phyloP scores from a whole-genome alignment of 2,797 vertebrate species.

The Ispidina lecontei region DNA sequence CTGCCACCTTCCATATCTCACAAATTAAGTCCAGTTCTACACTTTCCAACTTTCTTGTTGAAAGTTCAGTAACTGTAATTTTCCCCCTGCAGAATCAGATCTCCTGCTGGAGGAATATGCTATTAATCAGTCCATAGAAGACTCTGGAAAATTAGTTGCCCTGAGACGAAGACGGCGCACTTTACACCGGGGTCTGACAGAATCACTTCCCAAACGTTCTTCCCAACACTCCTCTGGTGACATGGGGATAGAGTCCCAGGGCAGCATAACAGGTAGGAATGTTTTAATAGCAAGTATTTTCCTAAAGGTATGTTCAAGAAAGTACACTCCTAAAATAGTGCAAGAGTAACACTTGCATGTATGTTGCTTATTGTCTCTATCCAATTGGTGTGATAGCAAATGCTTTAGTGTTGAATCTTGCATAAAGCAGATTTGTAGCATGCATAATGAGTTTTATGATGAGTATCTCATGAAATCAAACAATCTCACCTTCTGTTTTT shows the following conservation, averaged over 20 bases:
- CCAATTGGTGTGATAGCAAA: neutral
- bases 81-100: slow-evolving; percentile 82
- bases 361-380: neutral
- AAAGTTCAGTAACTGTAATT: neutral
- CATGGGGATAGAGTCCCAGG: slow-evolving; percentile 62
- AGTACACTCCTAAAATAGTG: neutral
- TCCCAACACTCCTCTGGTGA: slow-evolving; percentile 77
- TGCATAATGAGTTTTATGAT: neutral
- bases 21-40: neutral
- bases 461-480: neutral
- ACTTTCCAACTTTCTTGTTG: neutral
- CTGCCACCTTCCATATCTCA: neutral
- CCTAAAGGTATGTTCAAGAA: neutral
- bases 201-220: slow-evolving; percentile 82
- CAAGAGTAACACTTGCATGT: neutral
- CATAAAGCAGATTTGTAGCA: neutral
- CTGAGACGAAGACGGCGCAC: slow-evolving; percentile 86
- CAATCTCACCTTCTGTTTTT: neutral
- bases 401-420: neutral
- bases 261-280: slow-evolving; percentile 68
- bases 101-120: slow-evolving; percentile 89
- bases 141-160: slow-evolving; percentile 83
- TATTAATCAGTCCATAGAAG: slow-evolving; percentile 83
- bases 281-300: neutral
- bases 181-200: slow-evolving; percentile 82